Base-by-base conservation (phyloP, 2,113 vertebrate genomes). In the Sceloporus tristichus region DNA sequence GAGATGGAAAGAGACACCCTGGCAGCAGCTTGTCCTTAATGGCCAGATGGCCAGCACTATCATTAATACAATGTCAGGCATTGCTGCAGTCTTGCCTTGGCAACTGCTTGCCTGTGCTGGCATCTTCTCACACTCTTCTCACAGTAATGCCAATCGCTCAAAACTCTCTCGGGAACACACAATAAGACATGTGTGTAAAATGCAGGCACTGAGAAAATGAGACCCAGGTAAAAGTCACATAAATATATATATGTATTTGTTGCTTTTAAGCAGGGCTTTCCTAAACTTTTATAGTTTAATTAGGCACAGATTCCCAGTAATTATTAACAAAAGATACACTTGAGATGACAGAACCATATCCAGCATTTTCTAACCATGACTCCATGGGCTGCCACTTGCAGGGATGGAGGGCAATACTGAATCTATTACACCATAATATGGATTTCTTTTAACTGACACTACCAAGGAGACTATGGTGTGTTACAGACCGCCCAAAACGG, bases 61-160 rank as follows among this genome's bases (percentile, higher is more conserved):
- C 95, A 89, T 96, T 90, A 93, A 94, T 89, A 90, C 92, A 92
- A 95, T 91, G 90, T 94, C 94, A 94, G 93, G 94, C 95, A 93
- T 96, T 95, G 96, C 95, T 95, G 92, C 84, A 93, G 94, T 92
- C 93, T 90, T 96, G 95, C 95, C 96, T 95, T 97, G 97, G 96
- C 96, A 96, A 97, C 97, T 96, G 95, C 94, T 94, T 94, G 93
- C 91, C 95, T 95, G 95, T 95, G 95, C 94, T 96, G 96, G 96
- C 94, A 94, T 97, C 95, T 96, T 95, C 95, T 96, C 95, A 93
- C 93, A 93, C 87, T 88, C 93, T 87, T 90, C 88, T 85, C 89
- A 92, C 90, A 92, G 84, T 40, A 88, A 93, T 96, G 93, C 94
- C 94, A 95, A 93, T 90, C 10, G 68, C 83, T 65, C 92, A 93